Evolutionary conservation across 2,888 invertebrate species (phyloP), one percentile per base, ranked within the genome.

Genomic region (Macrosoma leucophasiata): DNA sequence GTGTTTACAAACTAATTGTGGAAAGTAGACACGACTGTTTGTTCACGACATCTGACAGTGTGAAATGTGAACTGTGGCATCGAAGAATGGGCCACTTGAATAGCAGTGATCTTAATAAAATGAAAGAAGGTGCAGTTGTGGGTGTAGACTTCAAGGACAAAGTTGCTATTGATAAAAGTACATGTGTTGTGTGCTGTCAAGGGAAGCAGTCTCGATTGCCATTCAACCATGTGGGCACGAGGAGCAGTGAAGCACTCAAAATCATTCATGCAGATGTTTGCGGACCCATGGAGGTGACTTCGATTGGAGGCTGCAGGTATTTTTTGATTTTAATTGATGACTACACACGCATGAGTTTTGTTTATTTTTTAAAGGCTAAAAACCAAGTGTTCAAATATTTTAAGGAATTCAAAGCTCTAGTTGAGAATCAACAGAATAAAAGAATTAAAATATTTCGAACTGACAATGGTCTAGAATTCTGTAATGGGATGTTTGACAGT

Each of bases 301-400:
- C 53, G n/a, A 8, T 46, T 27, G 49, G 47, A 19, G 52, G 49
- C 4, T 37, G 48, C 1, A 49, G 29, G 25, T 58, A 56, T 43
- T 50, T 58, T 23, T 21, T 58, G 5, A 44, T 44, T 3, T 58
- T 59, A 31, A 37, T 55, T n/a, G 59, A 62, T 35, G 53, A 62
- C 34, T 50, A 30, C 29, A 52, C 46, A 9, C 38, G 49, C 25
- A 54, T 47, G 46, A 40, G 36, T 10, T 50, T 48, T 39, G 45
- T 55, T 15, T 58, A 56, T 31, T 49, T 58, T 19, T 20, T 63
- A 5, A 58, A 54, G 33, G 30, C 25, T 2, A 62, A 61, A 36
- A 36, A 36, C 40, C 49, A 65, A 37, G 51, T 43, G 6, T 31
- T 37, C 2, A 35, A 31, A 6, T 29, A 29, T 6, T 44, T 44